Conservation (phyloP, 2,888 invertebrate genomes). For the Mayetiola destructor region DNA sequence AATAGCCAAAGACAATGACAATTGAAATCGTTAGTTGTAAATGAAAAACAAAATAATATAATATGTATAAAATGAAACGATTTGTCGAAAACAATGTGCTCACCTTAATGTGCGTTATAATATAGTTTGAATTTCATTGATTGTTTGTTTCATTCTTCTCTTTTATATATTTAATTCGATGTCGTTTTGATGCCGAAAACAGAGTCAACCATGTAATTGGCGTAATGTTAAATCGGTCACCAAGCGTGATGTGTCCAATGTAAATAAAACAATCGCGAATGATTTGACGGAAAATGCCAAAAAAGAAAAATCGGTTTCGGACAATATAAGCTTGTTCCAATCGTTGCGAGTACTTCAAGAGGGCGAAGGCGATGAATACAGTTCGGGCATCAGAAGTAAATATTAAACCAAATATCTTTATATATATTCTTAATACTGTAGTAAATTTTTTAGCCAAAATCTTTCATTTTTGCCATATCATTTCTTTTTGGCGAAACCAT, state of each 20-base stretch:
- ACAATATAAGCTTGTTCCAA: slow-evolving; percentile 82
- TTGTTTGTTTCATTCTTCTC: background rate
- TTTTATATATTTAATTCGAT: background rate
- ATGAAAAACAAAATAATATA: no score
- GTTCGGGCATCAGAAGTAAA: background rate
- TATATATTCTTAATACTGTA: background rate
- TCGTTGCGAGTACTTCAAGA: slow-evolving; percentile 76
- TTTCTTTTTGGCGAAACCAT: background rate
- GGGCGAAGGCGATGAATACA: slow-evolving; percentile 53
- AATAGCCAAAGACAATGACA: no score
- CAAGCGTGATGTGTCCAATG: slow-evolving; percentile 49
- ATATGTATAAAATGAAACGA: no score
- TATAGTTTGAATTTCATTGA: background rate
- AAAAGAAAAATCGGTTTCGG: slow-evolving; percentile 47
- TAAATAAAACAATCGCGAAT: slow-evolving; percentile 33
- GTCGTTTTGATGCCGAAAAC: slow-evolving; percentile 18
- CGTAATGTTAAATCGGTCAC: slow-evolving; percentile 69
- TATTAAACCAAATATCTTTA: slow-evolving; percentile 18
- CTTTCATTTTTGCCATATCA: background rate
- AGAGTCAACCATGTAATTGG: slow-evolving; percentile 91
- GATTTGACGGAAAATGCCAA: slow-evolving; percentile 38
- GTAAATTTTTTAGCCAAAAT: background rate
- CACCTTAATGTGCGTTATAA: background rate
- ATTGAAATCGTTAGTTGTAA: no score
- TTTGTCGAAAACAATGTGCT: no score